Base-by-base conservation (phyloP, 2,888 invertebrate genomes). In the Metopia argyrocephala region DNA sequence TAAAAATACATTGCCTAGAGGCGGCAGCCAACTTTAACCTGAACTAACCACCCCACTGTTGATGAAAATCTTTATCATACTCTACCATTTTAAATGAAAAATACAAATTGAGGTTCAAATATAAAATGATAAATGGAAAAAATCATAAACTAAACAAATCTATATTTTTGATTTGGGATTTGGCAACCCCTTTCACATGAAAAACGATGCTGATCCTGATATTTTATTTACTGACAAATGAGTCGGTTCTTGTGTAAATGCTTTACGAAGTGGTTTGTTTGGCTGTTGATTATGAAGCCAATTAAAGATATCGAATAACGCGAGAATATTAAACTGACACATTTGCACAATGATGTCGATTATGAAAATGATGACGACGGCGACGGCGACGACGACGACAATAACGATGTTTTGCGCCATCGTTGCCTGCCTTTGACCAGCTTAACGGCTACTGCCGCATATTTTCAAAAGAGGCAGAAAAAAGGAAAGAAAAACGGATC, bases 141-240 rank as follows among this genome's bases (percentile, higher is more conserved):
- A n/a, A n/a, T 9, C 3, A 21, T 0, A 46, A 27, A 20, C 23
- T 38, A 0, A 38, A 38, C 38, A 38, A 38, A n/a, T n/a, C n/a
- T n/a, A n/a, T n/a, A n/a, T n/a, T n/a, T n/a, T n/a, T n/a, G n/a
- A n/a, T n/a, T n/a, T n/a, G n/a, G n/a, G n/a, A n/a, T 4, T 7
- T 76, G 76, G 76, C 48, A 76, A 76, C 25, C 25, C 48, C 46
- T 12, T 5, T 27, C 6, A 56, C n/a, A n/a, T n/a, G 25, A 21
- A 57, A 57, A 38, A 59, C 9, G 68, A 64, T 79, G 86, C 85
- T 81, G 84, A 87, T 87, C 85, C 84, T 86, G 86, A n/a, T n/a
- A 86, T 86, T 86, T 85, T 87, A 87, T 85, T 84, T 83, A 84
- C 85, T 87, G 89, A 88, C 87, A 88, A 88, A 88, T 88, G 86